Evolutionary conservation across 2,797 vertebrate species (phyloP).

Genomic region (Epinephelus awoara): DNA sequence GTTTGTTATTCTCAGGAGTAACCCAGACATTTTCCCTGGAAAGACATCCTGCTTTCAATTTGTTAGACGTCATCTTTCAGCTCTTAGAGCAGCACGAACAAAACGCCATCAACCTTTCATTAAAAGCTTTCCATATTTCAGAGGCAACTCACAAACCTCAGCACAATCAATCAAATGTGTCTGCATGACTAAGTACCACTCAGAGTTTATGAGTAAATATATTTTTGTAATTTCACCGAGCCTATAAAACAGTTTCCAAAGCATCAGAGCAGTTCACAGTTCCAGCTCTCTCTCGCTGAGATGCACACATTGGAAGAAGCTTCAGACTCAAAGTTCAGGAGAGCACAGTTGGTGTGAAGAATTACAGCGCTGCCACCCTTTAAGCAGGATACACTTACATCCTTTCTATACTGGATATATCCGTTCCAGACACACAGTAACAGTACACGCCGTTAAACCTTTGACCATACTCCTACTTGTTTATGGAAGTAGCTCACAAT

Average conservation of each 20-base stretch:
- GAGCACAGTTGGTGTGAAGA: background rate
- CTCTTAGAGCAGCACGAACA: background rate
- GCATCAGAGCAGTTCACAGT: background rate
- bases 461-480: background rate
- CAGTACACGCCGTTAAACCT: conserved; percentile 1
- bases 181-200: background rate
- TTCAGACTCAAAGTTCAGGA: background rate
- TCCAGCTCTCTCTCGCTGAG: background rate
- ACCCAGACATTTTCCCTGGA: too few relatives aligned
- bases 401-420: conserved; percentile 28
- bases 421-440: conserved; percentile 6
- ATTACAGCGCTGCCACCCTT: background rate
- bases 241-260: background rate
- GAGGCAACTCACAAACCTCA: background rate
- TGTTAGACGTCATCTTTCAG: too few relatives aligned
- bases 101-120: background rate
- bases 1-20: background rate
- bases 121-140: background rate
- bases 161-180: background rate
- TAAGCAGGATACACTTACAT: conserved; percentile 34
- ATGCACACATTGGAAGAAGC: background rate
- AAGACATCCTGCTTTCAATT: too few relatives aligned
- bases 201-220: background rate
- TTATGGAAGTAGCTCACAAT: background rate
- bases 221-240: background rate